Conservation (phyloP, 2,113 vertebrate genomes). For the Procavia capensis region DNA sequence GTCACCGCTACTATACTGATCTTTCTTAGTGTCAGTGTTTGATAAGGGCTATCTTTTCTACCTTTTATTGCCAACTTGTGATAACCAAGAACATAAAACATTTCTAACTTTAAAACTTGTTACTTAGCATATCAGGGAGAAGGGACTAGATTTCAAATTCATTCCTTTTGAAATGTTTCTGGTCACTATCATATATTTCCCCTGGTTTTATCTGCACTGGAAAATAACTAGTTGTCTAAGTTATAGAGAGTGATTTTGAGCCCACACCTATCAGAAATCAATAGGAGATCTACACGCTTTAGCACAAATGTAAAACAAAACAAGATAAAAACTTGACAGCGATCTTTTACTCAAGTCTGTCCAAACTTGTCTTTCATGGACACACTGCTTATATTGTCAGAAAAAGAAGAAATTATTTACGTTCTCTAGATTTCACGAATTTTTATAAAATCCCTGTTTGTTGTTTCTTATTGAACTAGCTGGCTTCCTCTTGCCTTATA, state of each 20-base stretch:
- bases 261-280: not conserved
- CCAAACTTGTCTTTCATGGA: not conserved
- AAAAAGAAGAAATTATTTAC: not conserved
- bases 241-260: not conserved
- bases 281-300: not conserved
- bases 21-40: not conserved
- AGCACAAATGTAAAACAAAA: not conserved
- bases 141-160: not conserved
- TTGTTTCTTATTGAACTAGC: not conserved
- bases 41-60: not conserved
- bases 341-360: not conserved
- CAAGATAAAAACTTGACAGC: not conserved
- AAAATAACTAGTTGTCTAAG: not conserved
- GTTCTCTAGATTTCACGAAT: not conserved
- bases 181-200: not conserved
- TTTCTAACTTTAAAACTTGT: accelerated
- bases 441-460: not conserved
- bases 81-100: not conserved
- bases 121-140: not conserved
- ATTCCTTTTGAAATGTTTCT: not conserved
- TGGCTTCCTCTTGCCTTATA: not conserved
- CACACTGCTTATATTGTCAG: not conserved
- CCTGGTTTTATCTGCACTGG: not conserved
- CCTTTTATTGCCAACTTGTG: not conserved
- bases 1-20: not conserved